Base-by-base conservation (phyloP, 2,797 vertebrate genomes). In the Myotis pilosus region DNA sequence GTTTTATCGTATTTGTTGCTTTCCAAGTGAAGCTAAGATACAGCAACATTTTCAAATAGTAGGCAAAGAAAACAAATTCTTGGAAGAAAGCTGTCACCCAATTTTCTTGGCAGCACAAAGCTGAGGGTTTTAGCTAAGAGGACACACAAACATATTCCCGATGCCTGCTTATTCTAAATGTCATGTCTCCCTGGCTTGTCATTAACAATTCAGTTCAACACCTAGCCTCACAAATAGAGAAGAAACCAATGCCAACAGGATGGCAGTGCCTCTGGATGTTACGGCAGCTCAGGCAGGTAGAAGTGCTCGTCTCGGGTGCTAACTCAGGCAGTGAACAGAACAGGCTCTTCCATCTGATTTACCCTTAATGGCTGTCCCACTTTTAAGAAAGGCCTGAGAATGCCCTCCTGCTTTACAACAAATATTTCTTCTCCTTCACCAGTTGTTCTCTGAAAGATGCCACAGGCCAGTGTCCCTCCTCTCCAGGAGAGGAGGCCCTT, bases 11-110 rank as follows among this genome's bases (percentile, higher is more conserved):
- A 28, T 85, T 91, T 94, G 92, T 92, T 96, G 82, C 62, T 85
- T 95, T 95, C 88, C 55, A 95, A 96, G 75, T 41, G 11, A 49
- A 87, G 82, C 86, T 94, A 79, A 95, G 92, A 94, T 78, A 93
- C 82, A 33, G 38, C 64, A 93, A 97, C n/a, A 83, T 94, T 96
- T 95, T 89, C 90, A 91, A 95, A 93, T 76, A 94, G 89, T 78
- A 94, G 72, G 28, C 47, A 1, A 93, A 94, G 79, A 86, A 94
- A 95, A 87, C 87, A 96, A 87, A 94, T 92, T 91, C 89, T 97
- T 81, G 51, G 90, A 95, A 95, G 91, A 89, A 93, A 96, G 75
- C 93, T 94, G 89, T 94, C 91, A 92, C 47, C 85, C 57, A 0
- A 64, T 92, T 94, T 96, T 95, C 93, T 11, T 94, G 88, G 82